phyloP scores from a whole-genome alignment of 2,888 invertebrate genomes.

The Tetranychus truncatus region DNA sequence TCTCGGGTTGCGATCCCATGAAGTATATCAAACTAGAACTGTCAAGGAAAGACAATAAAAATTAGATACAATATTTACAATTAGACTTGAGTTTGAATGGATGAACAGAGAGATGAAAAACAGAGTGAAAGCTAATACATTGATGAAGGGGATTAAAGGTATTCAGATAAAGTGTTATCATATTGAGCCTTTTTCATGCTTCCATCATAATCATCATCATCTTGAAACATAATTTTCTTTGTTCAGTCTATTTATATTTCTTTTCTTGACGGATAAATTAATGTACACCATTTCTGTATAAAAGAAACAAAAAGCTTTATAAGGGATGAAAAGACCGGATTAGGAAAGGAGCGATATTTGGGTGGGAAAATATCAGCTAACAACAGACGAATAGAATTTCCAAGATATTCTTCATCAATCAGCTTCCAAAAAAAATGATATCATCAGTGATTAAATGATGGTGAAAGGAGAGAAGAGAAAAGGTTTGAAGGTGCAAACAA shows the following conservation, averaged over 20 bases:
- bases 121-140: background rate
- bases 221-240: no score
- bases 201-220: no score
- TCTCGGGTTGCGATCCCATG: background rate
- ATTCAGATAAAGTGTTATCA: background rate
- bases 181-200: background rate
- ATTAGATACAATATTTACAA: no score
- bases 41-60: no score
- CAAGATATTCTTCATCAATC: background rate
- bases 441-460: no score
- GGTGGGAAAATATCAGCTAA: background rate
- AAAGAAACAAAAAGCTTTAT: background rate
- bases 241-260: no score
- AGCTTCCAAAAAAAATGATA: background rate
- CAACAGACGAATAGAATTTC: background rate
- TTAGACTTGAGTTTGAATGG: no score
- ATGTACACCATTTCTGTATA: background rate
- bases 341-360: background rate
- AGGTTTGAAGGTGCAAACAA: no score
- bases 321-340: background rate
- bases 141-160: background rate
- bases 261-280: no score
- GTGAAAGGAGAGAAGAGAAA: no score
- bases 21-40: background rate
- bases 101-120: background rate